Percentiles rank a stretch among this genome's conserved stretches.
Evolutionary conservation across 92 coral and sea anemone species (phyloP).

Genomic region (Epizoanthus ramosus): DNA sequence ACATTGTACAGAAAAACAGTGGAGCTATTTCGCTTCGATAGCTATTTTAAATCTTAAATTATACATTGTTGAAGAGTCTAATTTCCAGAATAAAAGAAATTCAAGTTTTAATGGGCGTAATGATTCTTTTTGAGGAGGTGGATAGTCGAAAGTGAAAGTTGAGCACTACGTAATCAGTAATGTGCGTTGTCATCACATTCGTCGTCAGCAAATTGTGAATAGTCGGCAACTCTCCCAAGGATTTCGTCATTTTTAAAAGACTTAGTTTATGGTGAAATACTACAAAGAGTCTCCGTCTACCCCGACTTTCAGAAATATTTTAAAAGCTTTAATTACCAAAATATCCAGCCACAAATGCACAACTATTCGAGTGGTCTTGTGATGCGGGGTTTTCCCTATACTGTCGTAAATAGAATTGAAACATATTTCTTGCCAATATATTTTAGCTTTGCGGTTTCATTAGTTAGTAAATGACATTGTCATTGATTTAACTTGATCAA

Average conservation of each 20-base stretch:
- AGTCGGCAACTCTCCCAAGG: not conserved
- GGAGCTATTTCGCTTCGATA: slow-evolving; percentile 22
- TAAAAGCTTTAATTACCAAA: not conserved
- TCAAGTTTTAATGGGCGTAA: slow-evolving; percentile 14
- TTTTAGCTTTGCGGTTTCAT: no score
- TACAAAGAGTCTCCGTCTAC: not conserved
- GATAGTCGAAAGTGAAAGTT: slow-evolving; percentile 5
- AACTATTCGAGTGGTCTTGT: no score
- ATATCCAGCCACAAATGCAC: not conserved
- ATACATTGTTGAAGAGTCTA: slow-evolving; percentile 29
- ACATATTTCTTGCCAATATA: no score
- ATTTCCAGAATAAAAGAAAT: slow-evolving; percentile 30
- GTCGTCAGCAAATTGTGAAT: not conserved
- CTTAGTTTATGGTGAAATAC: not conserved
- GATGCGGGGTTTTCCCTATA: slow-evolving; percentile 17
- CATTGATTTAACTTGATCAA: no score
- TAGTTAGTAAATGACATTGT: no score
- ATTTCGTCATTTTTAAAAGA: not conserved
- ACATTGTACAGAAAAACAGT: slow-evolving; percentile 11
- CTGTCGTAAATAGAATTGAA: not conserved
- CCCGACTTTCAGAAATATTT: not conserved
- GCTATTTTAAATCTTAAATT: slow-evolving; percentile 42
- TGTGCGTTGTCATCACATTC: not conserved
- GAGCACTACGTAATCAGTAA: slow-evolving; percentile 10
- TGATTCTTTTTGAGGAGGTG: slow-evolving; percentile 4